Evolutionary conservation across 2,888 invertebrate genomes (phyloP), one percentile per base, ranked within the genome.

Genomic region (Drosophila basisetae): DNA sequence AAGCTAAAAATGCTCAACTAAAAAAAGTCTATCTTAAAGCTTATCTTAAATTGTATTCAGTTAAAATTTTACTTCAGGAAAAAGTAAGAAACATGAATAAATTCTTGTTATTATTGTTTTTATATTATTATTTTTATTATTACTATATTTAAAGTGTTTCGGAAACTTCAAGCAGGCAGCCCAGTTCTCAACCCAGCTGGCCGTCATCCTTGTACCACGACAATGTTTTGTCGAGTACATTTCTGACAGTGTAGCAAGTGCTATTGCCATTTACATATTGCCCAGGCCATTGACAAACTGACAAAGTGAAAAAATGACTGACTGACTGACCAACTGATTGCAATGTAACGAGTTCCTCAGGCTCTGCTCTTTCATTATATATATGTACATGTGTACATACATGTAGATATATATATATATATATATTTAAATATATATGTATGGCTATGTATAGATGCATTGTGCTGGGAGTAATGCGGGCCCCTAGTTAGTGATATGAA

Each of bases 291-390:
- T 69, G 69, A 73, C 73, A 53, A 53, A 47, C 35, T 53, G 68
- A 72, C 68, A 62, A 54, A 70, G 31, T 54, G 66, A 60, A n/a
- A 33, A 62, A 71, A 65, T 72, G 72, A 76, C 30, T 58, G 73
- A 68, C 68, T 56, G 63, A 68, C 64, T 58, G 80, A 80, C 62
- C 52, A 75, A 62, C 73, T 77, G 81, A 79, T 78, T 78, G 84
- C 75, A 50, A 41, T 73, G 67, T 41, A 61, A 37, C 66, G 68
- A 73, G 75, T 43, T 71, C 50, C 65, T 69, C 33, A 35, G 86
- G 70, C 69, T 70, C 72, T 77, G 71, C 54, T 59, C 55, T 66
- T 61, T 84, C 84, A 82, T 78, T 84, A 69, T 73, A 74, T 59
- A 72, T 22, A 43, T 6, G 0, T 6, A 13, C 22, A 25, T 11